Evolutionary conservation across 2,888 invertebrate species (phyloP), one percentile per base, ranked within the genome.

Genomic region (Meganola albula): DNA sequence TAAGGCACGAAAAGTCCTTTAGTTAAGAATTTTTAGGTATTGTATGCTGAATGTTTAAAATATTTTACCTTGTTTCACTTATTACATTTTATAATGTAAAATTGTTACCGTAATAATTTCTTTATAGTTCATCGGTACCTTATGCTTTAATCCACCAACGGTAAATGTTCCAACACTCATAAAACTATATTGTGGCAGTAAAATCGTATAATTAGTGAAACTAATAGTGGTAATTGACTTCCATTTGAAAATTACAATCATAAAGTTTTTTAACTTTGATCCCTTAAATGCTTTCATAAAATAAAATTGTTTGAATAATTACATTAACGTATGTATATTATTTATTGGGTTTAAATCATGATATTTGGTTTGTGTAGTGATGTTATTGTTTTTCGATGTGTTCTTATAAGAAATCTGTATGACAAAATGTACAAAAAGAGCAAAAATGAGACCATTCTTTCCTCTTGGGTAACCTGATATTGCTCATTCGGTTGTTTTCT

Each of bases 401-500:
- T 48, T 44, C 48, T 30, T 47, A 28, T 46, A 47, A 35, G 48
- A 62, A 60, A 68, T 59, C 54, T 58, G 59, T 60, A 66, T 69
- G 65, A 66, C 68, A 69, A 71, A 66, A 63, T 64, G 59, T 55
- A 68, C 55, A 70, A 74, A 82, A 72, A 62, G 62, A 67, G 44
- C 55, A 75, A 68, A 62, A 66, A 44, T 64, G 53, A 58, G 58
- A 55, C 71, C 74, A 73, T 79, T 77, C 64, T 75, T 71, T 67
- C 59, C 56, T 63, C 61, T 63, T 59, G 53, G 53, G 84, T 76
- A 83, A 85, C 75, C 58, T 58, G 82, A 85, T 80, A 83, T 73
- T 72, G 74, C 82, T 79, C 72, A 79, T 83, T 84, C 78, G 76
- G 70, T 71, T 74, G 70, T 79, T 83, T 82, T 79, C 79, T 75